phyloP scores from a whole-genome alignment of 2,113 vertebrate species.

The Esox niger region DNA sequence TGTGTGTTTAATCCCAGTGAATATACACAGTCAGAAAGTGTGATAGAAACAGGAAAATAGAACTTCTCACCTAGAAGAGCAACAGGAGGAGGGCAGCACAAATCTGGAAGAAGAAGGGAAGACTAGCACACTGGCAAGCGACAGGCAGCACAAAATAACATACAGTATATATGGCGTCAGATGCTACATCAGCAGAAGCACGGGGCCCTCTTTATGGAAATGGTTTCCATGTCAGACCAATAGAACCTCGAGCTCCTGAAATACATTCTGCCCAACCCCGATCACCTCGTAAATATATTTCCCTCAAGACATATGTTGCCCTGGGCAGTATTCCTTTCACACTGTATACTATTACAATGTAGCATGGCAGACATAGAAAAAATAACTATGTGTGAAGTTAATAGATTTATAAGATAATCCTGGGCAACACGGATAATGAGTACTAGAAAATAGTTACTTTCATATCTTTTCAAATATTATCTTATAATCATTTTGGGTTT shows the following conservation, averaged over 20 bases:
- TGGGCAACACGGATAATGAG: too few relatives aligned
- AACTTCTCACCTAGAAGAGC: constrained; percentile 76
- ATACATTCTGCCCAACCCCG: constrained; percentile 68
- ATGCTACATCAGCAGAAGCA: constrained; percentile 75
- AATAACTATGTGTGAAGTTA: too few relatives aligned
- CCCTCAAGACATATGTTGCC: neutral
- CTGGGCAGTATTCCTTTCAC: too few relatives aligned
- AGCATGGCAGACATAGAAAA: neutral
- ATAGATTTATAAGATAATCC: too few relatives aligned
- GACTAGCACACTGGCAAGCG: constrained; percentile 51
- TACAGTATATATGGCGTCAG: constrained; percentile 86
- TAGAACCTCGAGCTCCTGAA: constrained; percentile 76
- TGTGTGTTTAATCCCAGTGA: neutral
- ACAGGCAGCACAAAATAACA: constrained; percentile 71
- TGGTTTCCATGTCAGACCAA: constrained; percentile 82
- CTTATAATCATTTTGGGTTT: too few relatives aligned
- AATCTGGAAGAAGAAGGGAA: constrained; percentile 45
- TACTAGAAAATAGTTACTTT: too few relatives aligned
- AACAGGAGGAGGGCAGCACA: constrained; percentile 43
- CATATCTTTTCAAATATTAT: too few relatives aligned
- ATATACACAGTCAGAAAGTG: neutral
- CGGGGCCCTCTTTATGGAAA: constrained; percentile 86
- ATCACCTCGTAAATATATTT: constrained; percentile 58
- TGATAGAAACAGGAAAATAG: constrained; percentile 6
- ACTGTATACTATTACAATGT: neutral